Conservation (phyloP, 2,113 vertebrate genomes). For the Ibidorhyncha struthersii region DNA sequence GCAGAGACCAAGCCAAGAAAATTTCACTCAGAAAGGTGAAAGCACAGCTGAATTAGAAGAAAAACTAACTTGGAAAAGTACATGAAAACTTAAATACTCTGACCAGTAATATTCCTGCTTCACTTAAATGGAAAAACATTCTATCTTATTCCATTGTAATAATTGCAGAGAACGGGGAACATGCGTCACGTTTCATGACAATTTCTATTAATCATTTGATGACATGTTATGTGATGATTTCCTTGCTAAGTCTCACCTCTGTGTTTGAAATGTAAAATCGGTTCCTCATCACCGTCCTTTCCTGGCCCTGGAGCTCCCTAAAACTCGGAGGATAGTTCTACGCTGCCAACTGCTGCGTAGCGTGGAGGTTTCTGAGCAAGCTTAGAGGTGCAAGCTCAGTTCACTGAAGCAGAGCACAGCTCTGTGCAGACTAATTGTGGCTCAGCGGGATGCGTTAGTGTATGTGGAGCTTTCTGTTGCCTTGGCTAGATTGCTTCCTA, state of each 20-base stretch:
- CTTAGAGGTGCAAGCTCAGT: not conserved
- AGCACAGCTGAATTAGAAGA: not conserved
- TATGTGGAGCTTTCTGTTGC: constrained; percentile 3
- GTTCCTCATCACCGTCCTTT: not conserved
- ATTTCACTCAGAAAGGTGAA: not conserved
- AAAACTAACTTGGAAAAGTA: not conserved
- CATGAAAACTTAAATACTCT: not conserved
- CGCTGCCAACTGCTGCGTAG: not conserved
- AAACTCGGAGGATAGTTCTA: not conserved
- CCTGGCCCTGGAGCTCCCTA: not conserved
- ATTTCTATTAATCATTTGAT: constrained; percentile 51
- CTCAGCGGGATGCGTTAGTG: not conserved
- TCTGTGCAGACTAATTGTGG: not conserved
- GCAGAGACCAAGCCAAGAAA: not conserved
- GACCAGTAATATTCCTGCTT: not conserved
- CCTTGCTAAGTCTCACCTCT: constrained; percentile 15
- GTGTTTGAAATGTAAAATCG: constrained; percentile 15
- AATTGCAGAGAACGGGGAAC: not conserved
- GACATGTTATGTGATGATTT: not conserved
- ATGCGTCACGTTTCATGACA: not conserved
- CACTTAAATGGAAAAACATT: not conserved
- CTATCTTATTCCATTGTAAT: not conserved
- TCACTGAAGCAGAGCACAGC: not conserved
- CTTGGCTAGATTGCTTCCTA: constrained; percentile 25
- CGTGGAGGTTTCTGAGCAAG: not conserved